Evolutionary conservation across 2,888 invertebrate genomes (phyloP).

Genomic region (Falcaria lacertinaria): DNA sequence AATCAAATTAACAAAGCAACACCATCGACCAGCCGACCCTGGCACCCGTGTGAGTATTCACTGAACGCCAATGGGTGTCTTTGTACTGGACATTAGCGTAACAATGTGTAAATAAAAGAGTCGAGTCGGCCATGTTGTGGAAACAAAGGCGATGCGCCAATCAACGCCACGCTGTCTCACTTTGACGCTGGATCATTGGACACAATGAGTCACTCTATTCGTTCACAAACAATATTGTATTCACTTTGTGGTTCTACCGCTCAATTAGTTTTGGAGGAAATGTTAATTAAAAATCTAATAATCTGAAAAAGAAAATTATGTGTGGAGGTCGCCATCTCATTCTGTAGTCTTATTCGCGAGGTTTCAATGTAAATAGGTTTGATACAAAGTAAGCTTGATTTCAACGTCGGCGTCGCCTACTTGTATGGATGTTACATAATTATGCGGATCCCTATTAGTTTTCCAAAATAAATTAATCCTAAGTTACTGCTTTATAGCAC

Average conservation of each 20-base stretch:
- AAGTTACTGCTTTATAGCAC: too few species aligned
- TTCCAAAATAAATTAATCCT: too few species aligned
- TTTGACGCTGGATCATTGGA: not conserved
- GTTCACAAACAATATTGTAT: not conserved
- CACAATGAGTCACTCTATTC: not conserved
- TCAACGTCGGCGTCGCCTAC: not conserved
- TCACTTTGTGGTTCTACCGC: not conserved
- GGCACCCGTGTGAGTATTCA: slow-evolving; percentile 23
- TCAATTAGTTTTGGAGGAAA: not conserved
- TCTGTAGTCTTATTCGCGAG: not conserved
- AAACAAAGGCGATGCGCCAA: slow-evolving; percentile 32
- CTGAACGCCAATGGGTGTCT: slow-evolving; percentile 23
- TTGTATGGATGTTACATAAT: too few species aligned
- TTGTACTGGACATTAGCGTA: slow-evolving; percentile 16
- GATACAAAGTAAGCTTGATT: not conserved
- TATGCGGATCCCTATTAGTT: too few species aligned
- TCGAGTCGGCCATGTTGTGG: slow-evolving; percentile 26
- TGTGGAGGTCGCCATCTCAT: not conserved
- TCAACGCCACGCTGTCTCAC: slow-evolving; percentile 10
- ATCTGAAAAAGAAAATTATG: not conserved
- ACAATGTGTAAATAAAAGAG: slow-evolving; percentile 30
- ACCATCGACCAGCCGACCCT: slow-evolving; percentile 36
- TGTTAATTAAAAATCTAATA: not conserved
- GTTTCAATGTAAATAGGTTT: not conserved
- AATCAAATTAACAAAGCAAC: slow-evolving; percentile 69